phyloP scores from a whole-genome alignment of 2,888 invertebrate species.

The Amiota communis region DNA sequence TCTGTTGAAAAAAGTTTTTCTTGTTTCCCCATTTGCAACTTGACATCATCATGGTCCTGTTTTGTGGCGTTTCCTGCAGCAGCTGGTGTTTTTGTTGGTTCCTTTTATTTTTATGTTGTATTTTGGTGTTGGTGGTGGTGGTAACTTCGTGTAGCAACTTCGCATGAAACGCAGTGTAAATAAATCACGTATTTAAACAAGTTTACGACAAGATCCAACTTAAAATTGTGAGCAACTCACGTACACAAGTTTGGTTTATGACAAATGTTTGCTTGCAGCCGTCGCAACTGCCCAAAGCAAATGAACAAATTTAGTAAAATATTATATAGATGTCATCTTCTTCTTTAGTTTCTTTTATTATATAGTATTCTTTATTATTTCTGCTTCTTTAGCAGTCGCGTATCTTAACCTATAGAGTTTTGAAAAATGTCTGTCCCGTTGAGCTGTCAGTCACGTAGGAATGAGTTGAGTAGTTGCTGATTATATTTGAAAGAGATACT shows the following conservation, averaged over 20 bases:
- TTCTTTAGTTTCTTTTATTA: too few species aligned
- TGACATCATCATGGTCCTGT: background rate
- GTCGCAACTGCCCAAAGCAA: slow-evolving; percentile 4
- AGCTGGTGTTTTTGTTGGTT: background rate
- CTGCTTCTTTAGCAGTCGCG: too few species aligned
- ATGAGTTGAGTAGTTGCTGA: too few species aligned
- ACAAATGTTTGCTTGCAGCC: slow-evolving; percentile 52
- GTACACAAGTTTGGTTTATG: slow-evolving; percentile 62
- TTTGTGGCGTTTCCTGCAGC: slow-evolving; percentile 6
- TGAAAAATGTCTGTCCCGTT: too few species aligned
- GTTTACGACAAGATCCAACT: slow-evolving; percentile 50
- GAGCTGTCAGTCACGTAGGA: too few species aligned
- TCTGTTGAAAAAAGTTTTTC: slow-evolving; percentile 18
- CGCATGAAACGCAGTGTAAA: slow-evolving; percentile 51
- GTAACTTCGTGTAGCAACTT: slow-evolving; percentile 42
- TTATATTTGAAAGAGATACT: too few species aligned
- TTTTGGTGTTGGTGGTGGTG: slow-evolving; percentile 23
- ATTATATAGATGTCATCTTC: background rate
- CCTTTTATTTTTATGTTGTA: background rate
- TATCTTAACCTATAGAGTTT: too few species aligned
- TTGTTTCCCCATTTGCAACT: slow-evolving; percentile 17
- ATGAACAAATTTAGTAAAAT: background rate
- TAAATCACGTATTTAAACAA: slow-evolving; percentile 66
- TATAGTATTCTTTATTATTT: too few species aligned
- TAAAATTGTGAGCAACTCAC: slow-evolving; percentile 59